Percentiles rank a stretch among this genome's conserved stretches.
Conservation (phyloP, 2,888 invertebrate species). For the Brenthis daphne region DNA sequence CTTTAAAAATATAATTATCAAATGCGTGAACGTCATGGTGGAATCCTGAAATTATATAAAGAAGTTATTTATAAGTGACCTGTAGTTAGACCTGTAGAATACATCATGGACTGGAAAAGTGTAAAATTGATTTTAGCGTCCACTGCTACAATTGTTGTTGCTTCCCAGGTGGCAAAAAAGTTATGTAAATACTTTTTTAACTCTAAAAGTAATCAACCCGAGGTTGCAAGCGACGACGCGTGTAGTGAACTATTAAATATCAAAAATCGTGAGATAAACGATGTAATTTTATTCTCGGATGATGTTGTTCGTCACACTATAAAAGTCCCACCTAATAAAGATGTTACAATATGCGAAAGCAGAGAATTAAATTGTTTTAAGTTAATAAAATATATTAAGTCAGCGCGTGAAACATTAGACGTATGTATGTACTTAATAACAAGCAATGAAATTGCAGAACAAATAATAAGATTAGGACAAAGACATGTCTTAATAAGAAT, state of each 20-base stretch:
- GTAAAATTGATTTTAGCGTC: slow-evolving; percentile 68
- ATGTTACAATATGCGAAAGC: slow-evolving; percentile 68
- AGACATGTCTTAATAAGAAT: slow-evolving; percentile 74
- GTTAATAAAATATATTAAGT: slow-evolving; percentile 74
- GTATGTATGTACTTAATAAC: slow-evolving; percentile 79
- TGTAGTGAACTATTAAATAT: slow-evolving; percentile 59
- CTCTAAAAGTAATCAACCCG: slow-evolving; percentile 47
- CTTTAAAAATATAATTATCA: slow-evolving; percentile 35
- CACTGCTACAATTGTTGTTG: slow-evolving; percentile 68
- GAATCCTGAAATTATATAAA: slow-evolving; percentile 36
- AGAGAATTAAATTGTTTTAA: slow-evolving; percentile 75
- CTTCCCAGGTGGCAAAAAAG: slow-evolving; percentile 69
- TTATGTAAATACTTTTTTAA: slow-evolving; percentile 64
- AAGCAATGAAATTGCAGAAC: slow-evolving; percentile 73
- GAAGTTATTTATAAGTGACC: slow-evolving; percentile 12
- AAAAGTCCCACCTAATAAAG: slow-evolving; percentile 64
- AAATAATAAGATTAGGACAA: slow-evolving; percentile 73
- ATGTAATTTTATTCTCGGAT: slow-evolving; percentile 76
- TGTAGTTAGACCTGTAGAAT: slow-evolving; percentile 19
- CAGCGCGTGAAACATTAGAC: slow-evolving; percentile 74
- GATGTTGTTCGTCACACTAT: slow-evolving; percentile 66
- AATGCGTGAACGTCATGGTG: slow-evolving; percentile 72
- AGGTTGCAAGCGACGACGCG: slow-evolving; percentile 52
- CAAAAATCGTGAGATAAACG: slow-evolving; percentile 74
- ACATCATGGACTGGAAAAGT: slow-evolving; percentile 74